Evolutionary conservation across 2,888 invertebrate species (phyloP).

Genomic region (Trichopria drosophilae): DNA sequence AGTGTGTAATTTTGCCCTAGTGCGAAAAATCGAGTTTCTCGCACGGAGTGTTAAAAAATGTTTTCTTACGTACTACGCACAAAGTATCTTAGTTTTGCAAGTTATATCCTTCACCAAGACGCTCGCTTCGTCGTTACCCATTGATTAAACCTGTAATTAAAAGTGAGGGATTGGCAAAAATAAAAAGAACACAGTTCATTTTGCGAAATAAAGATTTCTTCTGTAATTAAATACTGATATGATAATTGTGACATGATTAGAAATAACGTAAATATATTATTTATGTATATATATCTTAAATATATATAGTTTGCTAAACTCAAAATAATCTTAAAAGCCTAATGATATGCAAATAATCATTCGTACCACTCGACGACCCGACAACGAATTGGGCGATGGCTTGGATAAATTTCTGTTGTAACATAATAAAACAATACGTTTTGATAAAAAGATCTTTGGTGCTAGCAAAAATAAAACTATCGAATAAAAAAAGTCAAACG

Average conservation of each 20-base stretch:
- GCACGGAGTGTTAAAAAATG: too few relatives aligned
- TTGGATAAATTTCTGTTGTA: slow-evolving; percentile 19
- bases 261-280: slow-evolving; percentile 32
- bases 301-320: slow-evolving; percentile 29
- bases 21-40: too few relatives aligned
- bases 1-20: too few relatives aligned
- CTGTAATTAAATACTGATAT: slow-evolving; percentile 34
- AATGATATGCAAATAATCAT: slow-evolving; percentile 36
- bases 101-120: too few relatives aligned
- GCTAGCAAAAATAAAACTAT: slow-evolving; percentile 34
- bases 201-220: slow-evolving; percentile 22
- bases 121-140: too few relatives aligned
- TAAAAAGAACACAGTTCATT: too few relatives aligned
- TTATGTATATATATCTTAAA: slow-evolving; percentile 31
- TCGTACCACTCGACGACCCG: too few relatives aligned
- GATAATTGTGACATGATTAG: slow-evolving; percentile 31
- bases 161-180: too few relatives aligned
- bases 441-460: slow-evolving; percentile 38
- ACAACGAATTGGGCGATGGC: too few relatives aligned
- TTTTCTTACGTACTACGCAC: too few relatives aligned
- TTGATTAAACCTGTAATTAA: too few relatives aligned
- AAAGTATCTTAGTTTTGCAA: too few relatives aligned
- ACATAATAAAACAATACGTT: slow-evolving; percentile 32
- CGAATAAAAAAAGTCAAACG: slow-evolving; percentile 26
- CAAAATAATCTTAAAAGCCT: slow-evolving; percentile 32